These are phyloP conservation scores for Protaetia brevitarsis DNA, from an alignment of 1,140 invertebrate genomes.

Conservation along the genomic window DNA sequence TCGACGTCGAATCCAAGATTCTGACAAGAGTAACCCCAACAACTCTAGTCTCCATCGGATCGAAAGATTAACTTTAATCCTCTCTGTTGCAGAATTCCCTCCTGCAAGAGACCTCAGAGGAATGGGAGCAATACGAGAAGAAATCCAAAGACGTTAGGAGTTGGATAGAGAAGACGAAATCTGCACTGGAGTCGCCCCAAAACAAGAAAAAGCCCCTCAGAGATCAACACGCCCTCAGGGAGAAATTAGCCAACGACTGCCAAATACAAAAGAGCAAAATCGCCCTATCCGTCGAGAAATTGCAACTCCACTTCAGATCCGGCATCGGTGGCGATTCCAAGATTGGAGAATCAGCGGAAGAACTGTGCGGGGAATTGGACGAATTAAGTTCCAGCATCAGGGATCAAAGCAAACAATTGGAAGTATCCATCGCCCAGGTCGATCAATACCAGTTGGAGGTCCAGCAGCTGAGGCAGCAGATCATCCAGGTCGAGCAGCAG, in stretches of 20 bases:
- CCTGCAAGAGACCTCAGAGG: slow-evolving; percentile 86
- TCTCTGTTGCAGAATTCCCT: slow-evolving; percentile 68
- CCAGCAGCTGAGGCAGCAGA: slow-evolving; percentile 75
- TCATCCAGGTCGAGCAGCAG: slow-evolving; percentile 73
- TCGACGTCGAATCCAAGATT: slow-evolving; percentile 78
- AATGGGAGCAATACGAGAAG: slow-evolving; percentile 94
- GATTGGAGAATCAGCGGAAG: slow-evolving; percentile 68
- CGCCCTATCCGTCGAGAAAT: slow-evolving; percentile 85
- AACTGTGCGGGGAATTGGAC: slow-evolving; percentile 67
- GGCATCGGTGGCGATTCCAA: slow-evolving; percentile 76
- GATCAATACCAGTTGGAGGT: slow-evolving; percentile 88
- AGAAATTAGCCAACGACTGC: slow-evolving; percentile 84
- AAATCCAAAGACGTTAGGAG: slow-evolving; percentile 85
- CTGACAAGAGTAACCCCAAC: slow-evolving; percentile 68
- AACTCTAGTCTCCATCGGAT: neutral
- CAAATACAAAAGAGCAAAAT: slow-evolving; percentile 90
- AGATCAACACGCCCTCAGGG: slow-evolving; percentile 78
- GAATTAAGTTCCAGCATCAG: slow-evolving; percentile 62
- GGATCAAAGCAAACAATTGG: slow-evolving; percentile 68
- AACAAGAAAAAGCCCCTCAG: slow-evolving; percentile 81
- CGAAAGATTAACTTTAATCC: neutral
- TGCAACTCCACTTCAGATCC: slow-evolving; percentile 85
- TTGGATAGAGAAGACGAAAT: slow-evolving; percentile 85
- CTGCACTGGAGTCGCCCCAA: slow-evolving; percentile 72
- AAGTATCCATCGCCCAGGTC: slow-evolving; percentile 77